Percentiles rank a stretch among this genome's conserved stretches.
These are phyloP conservation scores for Enteromius viviparus DNA, from an alignment of 2,797 vertebrate genomes.

Conservation along the genomic window DNA sequence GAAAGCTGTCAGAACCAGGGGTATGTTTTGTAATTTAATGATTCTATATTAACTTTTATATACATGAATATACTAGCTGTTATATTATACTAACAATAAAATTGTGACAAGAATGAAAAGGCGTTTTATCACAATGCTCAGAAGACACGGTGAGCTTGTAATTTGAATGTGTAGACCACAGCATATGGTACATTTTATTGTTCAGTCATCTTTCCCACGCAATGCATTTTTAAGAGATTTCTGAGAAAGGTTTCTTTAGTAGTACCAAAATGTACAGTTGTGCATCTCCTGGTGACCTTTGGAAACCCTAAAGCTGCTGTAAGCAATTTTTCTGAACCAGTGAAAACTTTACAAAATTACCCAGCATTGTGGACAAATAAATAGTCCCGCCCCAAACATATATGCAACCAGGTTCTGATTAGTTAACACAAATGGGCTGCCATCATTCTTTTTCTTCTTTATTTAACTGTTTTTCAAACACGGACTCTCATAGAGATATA, in stretches of 20 bases:
- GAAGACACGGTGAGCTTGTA: background rate
- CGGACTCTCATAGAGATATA: background rate
- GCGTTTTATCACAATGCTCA: background rate
- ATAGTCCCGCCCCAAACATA: background rate
- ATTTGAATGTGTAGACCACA: slow-evolving; percentile 7
- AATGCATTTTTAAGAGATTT: slow-evolving; percentile 14
- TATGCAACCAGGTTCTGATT: background rate
- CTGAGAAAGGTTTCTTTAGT: background rate
- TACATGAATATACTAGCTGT: no score
- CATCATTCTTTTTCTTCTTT: background rate
- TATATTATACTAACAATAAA: background rate
- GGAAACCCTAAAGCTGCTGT: background rate
- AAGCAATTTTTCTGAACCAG: background rate
- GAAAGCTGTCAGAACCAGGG: background rate
- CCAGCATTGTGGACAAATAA: background rate
- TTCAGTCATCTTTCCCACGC: background rate
- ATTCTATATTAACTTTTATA: background rate
- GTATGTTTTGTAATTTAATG: background rate
- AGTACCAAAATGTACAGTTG: slow-evolving; percentile 5
- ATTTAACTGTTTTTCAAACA: background rate
- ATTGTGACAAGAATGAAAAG: background rate
- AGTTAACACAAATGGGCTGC: background rate
- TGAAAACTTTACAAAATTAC: background rate
- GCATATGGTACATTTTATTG: background rate
- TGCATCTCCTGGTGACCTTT: background rate